These are phyloP conservation scores for Dasypogon diadema DNA, from an alignment of 2,888 invertebrate species.

Conservation along the genomic window DNA sequence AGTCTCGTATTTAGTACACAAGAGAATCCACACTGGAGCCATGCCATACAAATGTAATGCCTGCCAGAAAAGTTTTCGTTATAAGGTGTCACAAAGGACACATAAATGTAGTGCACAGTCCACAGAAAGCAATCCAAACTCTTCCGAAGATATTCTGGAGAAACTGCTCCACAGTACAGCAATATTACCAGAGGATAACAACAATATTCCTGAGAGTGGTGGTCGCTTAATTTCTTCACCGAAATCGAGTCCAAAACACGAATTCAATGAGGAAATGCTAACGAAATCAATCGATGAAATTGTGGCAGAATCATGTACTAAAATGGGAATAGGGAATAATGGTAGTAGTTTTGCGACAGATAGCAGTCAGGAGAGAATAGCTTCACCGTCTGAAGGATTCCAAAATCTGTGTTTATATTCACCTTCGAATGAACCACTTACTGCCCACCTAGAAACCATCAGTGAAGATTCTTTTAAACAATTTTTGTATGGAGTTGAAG, in stretches of 20 bases:
- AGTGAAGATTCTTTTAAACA: slow-evolving; percentile 55
- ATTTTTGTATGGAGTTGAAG: slow-evolving; percentile 47
- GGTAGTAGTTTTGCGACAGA: slow-evolving; percentile 60
- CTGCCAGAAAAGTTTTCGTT: slow-evolving; percentile 85
- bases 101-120: slow-evolving; percentile 81
- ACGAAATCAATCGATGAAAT: slow-evolving; percentile 67
- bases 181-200: slow-evolving; percentile 60
- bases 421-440: slow-evolving; percentile 56
- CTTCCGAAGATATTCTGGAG: slow-evolving; percentile 69
- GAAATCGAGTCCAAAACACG: slow-evolving; percentile 2
- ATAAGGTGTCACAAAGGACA: slow-evolving; percentile 87
- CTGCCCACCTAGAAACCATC: slow-evolving; percentile 52
- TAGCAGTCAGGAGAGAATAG: slow-evolving; percentile 60
- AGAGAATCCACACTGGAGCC: slow-evolving; percentile 75
- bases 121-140: slow-evolving; percentile 66
- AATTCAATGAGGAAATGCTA: slow-evolving; percentile 61
- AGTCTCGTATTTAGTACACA: slow-evolving; percentile 87
- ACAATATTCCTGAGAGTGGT: slow-evolving; percentile 30
- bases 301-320: slow-evolving; percentile 67
- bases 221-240: slow-evolving; percentile 48
- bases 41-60: slow-evolving; percentile 88
- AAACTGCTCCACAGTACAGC: slow-evolving; percentile 69
- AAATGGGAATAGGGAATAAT: slow-evolving; percentile 64
- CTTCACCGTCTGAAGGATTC: slow-evolving; percentile 76
- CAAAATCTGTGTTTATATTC: slow-evolving; percentile 74